A percentile compares a stretch with the other conserved stretches of the same genome.
Evolutionary conservation across 1,140 invertebrate genomes (phyloP).

Genomic region (Pentalonia nigronervosa): DNA sequence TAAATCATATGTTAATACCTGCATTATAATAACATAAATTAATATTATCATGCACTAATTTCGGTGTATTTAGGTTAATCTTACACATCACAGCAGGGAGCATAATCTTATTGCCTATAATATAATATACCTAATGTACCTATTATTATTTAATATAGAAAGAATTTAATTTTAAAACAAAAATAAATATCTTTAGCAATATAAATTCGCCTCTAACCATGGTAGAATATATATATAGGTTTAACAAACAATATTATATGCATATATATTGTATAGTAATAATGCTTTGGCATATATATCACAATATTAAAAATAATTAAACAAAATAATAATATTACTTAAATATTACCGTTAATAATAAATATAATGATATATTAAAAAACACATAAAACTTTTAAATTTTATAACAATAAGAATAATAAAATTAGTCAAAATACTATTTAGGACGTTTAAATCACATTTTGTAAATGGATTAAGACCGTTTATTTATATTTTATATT

Average conservation of each 20-base stretch:
- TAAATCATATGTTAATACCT: neutral
- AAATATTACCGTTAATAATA: conserved; percentile 32
- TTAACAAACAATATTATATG: conserved; percentile 24
- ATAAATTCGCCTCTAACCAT: conserved; percentile 30
- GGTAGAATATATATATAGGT: conserved; percentile 32
- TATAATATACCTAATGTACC: neutral
- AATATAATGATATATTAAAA: conserved; percentile 36
- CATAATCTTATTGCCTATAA: neutral
- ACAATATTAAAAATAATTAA: conserved; percentile 55
- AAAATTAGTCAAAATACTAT: conserved; percentile 56
- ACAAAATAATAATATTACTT: conserved; percentile 47
- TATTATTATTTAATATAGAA: neutral
- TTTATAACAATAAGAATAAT: conserved; percentile 53
- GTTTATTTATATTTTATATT: neutral
- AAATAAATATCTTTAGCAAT: conserved; percentile 12
- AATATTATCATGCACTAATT: neutral
- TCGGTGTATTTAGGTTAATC: neutral
- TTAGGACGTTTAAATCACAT: conserved; percentile 57
- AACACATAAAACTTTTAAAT: conserved; percentile 50
- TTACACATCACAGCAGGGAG: neutral
- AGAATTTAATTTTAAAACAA: conserved; percentile 7
- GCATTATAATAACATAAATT: neutral
- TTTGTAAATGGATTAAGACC: conserved; percentile 15
- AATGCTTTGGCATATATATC: conserved; percentile 43
- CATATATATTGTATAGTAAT: conserved; percentile 30